These are phyloP conservation scores for Epizoanthus illoricatus DNA, from an alignment of 92 coral and sea anemone genomes.

Conservation along the genomic window DNA sequence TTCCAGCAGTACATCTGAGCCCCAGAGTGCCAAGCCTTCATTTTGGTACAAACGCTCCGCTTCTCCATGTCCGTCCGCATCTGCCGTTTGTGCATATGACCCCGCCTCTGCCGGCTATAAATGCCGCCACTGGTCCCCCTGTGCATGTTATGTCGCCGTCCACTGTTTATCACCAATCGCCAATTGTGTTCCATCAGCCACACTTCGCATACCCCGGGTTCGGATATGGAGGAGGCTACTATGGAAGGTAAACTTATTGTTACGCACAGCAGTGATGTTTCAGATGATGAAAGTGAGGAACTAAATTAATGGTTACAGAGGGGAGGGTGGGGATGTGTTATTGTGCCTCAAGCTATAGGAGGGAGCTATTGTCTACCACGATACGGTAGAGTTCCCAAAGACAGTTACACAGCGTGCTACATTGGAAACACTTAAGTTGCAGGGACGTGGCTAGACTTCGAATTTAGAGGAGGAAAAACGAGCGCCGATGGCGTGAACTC, in stretches of 20 bases:
- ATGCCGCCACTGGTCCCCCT: slow-evolving; percentile 93
- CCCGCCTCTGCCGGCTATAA: slow-evolving; percentile 91
- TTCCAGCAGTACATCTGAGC: slow-evolving; percentile 95
- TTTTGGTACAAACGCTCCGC: slow-evolving; percentile 99
- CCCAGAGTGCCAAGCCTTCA: slow-evolving; percentile 98
- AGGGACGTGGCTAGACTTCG: too few relatives aligned
- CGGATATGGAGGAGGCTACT: slow-evolving; percentile 73
- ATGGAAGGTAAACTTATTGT: slow-evolving; percentile 74
- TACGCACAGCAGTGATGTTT: background rate
- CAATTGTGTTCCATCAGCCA: slow-evolving; percentile 96
- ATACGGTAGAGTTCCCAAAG: too few relatives aligned
- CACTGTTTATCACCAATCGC: slow-evolving; percentile 97
- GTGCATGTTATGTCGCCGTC: slow-evolving; percentile 99
- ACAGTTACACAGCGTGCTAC: too few relatives aligned
- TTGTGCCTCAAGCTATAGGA: too few relatives aligned
- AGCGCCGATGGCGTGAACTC: too few relatives aligned
- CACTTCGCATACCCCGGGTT: slow-evolving; percentile 79
- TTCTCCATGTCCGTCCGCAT: slow-evolving; percentile 96
- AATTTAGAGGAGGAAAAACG: too few relatives aligned
- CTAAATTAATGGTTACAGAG: too few relatives aligned
- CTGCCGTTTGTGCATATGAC: slow-evolving; percentile 97
- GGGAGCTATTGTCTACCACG: too few relatives aligned
- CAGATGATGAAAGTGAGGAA: background rate
- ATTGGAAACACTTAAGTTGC: too few relatives aligned
- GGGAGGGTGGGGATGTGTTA: too few relatives aligned